Evolutionary conservation across 2,113 vertebrate genomes (phyloP).

Genomic region (Elachura formosa): DNA sequence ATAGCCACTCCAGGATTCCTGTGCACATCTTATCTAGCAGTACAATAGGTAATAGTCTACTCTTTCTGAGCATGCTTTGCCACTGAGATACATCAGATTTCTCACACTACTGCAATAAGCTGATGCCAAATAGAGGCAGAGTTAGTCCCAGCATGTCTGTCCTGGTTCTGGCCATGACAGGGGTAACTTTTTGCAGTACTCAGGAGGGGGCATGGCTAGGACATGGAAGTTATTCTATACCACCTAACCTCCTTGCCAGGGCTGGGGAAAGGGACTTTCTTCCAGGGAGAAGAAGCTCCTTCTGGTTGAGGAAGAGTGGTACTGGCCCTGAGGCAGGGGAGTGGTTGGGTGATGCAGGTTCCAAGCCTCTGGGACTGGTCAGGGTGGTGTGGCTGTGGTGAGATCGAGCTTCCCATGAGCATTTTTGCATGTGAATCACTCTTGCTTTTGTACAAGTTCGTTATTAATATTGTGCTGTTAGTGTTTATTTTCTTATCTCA

Average conservation of each 20-base stretch:
- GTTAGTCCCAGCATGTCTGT: not conserved
- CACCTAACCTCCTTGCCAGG: not conserved
- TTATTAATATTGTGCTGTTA: not conserved
- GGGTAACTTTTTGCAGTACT: not conserved
- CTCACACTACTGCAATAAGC: not conserved
- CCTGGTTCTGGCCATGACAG: fast-evolving
- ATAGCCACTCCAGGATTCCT: not conserved
- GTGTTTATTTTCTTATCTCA: not conserved
- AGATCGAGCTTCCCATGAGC: not conserved
- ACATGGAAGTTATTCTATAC: not conserved
- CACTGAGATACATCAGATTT: not conserved
- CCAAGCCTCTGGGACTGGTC: fast-evolving
- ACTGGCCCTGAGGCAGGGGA: not conserved
- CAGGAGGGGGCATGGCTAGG: too few relatives aligned
- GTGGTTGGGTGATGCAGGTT: fast-evolving
- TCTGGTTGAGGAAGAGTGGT: not conserved
- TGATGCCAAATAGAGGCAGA: not conserved
- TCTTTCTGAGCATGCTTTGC: not conserved
- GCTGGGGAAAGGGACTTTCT: not conserved
- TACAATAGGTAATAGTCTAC: not conserved
- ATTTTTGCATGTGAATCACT: not conserved
- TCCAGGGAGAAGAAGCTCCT: not conserved
- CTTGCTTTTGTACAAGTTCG: not conserved
- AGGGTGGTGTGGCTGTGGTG: not conserved
- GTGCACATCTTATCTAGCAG: not conserved